Percentiles rank a stretch among this genome's conserved stretches.
phyloP scores from a whole-genome alignment of 92 coral and sea anemone species.

The Pocillopora grandis region DNA sequence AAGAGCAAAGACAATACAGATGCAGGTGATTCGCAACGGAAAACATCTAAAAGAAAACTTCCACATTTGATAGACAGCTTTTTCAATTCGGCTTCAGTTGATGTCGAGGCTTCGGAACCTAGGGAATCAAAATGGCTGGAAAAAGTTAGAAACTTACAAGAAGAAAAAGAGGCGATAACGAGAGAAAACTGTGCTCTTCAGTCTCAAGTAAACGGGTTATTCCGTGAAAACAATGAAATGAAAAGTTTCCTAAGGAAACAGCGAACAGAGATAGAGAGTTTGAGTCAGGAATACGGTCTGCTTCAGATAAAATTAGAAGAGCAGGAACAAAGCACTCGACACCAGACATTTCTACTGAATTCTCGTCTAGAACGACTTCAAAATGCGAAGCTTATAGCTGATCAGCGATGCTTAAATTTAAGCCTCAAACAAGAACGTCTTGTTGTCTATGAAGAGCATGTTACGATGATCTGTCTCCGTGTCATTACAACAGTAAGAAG shows the following conservation, averaged over 20 bases:
- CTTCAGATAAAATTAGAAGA: slow-evolving; percentile 10
- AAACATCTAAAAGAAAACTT: not conserved
- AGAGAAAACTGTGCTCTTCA: slow-evolving; percentile 3
- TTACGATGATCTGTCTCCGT: slow-evolving; percentile 11
- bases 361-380: slow-evolving; percentile 35
- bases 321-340: not conserved
- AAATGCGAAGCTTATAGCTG: slow-evolving; percentile 27
- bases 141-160: not conserved
- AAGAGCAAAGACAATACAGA: not conserved
- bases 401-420: slow-evolving; percentile 19
- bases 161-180: not conserved
- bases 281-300: slow-evolving; percentile 5
- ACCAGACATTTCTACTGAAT: slow-evolving; percentile 1
- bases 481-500: not conserved
- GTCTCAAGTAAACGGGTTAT: slow-evolving; percentile 1
- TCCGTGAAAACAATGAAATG: not conserved
- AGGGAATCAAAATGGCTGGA: no score
- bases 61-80: not conserved
- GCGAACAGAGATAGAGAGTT: not conserved
- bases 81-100: not conserved
- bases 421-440: slow-evolving; percentile 40
- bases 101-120: not conserved
- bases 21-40: not conserved
- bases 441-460: slow-evolving; percentile 29
- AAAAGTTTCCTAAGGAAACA: not conserved